Conservation (phyloP, 2,113 vertebrate species). For the Phrynosoma platyrhinos region DNA sequence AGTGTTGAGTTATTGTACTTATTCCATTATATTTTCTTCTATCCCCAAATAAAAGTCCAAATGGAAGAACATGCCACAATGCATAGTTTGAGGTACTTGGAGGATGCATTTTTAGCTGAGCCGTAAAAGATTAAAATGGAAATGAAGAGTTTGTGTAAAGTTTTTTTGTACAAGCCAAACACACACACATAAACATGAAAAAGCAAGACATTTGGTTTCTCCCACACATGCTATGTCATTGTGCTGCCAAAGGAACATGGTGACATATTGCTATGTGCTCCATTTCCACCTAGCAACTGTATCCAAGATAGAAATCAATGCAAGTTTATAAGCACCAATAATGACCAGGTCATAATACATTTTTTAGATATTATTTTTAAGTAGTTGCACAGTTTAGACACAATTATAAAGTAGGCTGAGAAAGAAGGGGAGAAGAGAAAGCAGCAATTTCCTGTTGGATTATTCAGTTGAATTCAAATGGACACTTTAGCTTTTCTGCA, state of each 20-base stretch:
- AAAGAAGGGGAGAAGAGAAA: neutral
- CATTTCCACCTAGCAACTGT: slow-evolving; percentile 30
- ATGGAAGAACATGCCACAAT: neutral
- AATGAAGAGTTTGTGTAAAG: neutral
- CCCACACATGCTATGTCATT: slow-evolving; percentile 21
- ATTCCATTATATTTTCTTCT: neutral
- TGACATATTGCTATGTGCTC: slow-evolving; percentile 22
- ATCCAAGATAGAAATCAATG: slow-evolving; percentile 10
- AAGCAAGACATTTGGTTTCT: slow-evolving; percentile 38
- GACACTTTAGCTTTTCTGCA: neutral
- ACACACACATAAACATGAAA: neutral
- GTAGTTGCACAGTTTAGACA: neutral
- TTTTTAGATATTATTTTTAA: neutral
- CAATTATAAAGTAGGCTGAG: neutral
- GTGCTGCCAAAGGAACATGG: slow-evolving; percentile 25
- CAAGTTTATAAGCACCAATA: neutral
- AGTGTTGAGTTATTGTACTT: neutral
- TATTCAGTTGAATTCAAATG: neutral
- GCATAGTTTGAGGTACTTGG: neutral
- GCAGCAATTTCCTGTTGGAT: neutral
- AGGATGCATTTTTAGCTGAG: neutral
- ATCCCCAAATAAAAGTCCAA: neutral
- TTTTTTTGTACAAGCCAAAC: neutral
- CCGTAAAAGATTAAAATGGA: slow-evolving; percentile 9
- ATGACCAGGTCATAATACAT: neutral